Evolutionary conservation across 2,797 vertebrate species (phyloP).

Genomic region (Oreochromis mossambicus): DNA sequence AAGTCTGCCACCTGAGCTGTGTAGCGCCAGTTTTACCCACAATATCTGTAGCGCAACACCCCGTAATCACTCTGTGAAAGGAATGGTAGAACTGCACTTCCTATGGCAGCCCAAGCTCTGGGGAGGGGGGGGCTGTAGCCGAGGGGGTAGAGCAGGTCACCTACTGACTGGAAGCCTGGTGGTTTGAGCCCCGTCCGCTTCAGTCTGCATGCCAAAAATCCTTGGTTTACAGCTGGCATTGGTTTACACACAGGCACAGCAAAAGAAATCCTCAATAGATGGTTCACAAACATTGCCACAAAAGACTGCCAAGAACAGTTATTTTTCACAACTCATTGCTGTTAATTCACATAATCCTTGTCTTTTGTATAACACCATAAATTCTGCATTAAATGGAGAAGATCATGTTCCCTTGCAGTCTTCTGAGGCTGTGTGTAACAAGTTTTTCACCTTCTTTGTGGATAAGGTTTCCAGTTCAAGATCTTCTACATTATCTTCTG

Average conservation of each 20-base stretch:
- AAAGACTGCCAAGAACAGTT: background rate
- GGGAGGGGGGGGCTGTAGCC: background rate
- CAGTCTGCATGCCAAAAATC: too few relatives aligned
- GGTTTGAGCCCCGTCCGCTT: background rate
- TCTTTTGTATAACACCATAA: background rate
- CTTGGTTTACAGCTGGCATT: background rate
- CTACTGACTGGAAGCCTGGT: background rate
- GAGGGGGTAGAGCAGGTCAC: accelerated
- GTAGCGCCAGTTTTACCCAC: background rate
- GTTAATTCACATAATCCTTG: background rate
- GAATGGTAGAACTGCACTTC: too few relatives aligned
- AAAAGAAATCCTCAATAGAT: background rate
- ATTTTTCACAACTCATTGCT: background rate
- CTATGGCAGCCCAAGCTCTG: too few relatives aligned
- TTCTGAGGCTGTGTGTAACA: background rate
- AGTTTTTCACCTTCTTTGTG: too few relatives aligned
- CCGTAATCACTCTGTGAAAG: background rate
- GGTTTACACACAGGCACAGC: background rate
- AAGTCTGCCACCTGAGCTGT: background rate
- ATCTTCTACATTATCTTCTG: too few relatives aligned
- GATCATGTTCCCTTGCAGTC: too few relatives aligned
- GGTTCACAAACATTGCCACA: background rate
- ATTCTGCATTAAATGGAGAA: background rate
- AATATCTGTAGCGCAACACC: background rate
- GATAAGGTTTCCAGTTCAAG: too few relatives aligned